Evolutionary conservation across 1,140 invertebrate species (phyloP), one percentile per base, ranked within the genome.

Genomic region (Lepidostoma basale): DNA sequence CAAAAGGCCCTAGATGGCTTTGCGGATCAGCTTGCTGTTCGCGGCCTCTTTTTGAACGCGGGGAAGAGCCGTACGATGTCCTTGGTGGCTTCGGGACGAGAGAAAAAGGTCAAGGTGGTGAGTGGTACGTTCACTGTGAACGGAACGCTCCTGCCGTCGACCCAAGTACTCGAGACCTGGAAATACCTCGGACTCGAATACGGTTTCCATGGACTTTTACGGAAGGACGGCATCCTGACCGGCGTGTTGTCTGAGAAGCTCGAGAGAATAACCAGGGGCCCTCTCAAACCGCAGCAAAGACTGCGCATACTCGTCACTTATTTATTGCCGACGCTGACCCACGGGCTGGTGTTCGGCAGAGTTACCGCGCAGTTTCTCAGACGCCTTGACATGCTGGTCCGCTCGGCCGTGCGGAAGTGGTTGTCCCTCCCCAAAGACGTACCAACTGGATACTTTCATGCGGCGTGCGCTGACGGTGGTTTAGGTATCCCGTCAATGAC

Each of bases 241-340:
- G 10, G 5, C 2, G 56, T 30, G 3, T 12, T 59, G 4, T 2
- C 16, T 0, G 44, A 14, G 26, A 3, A 12, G n/a, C 14, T 62
- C 4, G 62, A 70, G 22, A 20, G 67, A 12, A 18, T 47, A 0
- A 23, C 70, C 39, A 2, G 54, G 20, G 77, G 77, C 0, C 75
- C 77, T 0, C 67, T 80, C 1, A 78, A 77, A 47, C 75, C 75
- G 5, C 74, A 76, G n/a, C 77, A 79, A 59, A 66, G 77, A 18
- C 47, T 78, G 3, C 67, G 74, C 26, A 66, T 77, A 2, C 54
- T 77, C 0, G 67, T 72, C 8, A 67, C 45, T 0, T 72, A 74
- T 40, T 58, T 81, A 0, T n/a, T 79, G 12, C 76, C 77, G 26
- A 52, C 69, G 4, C 69, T 76, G 2, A 45, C 73, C 14, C 75